phyloP scores from a whole-genome alignment of 1,140 invertebrate genomes.

The Eumaeus atala region DNA sequence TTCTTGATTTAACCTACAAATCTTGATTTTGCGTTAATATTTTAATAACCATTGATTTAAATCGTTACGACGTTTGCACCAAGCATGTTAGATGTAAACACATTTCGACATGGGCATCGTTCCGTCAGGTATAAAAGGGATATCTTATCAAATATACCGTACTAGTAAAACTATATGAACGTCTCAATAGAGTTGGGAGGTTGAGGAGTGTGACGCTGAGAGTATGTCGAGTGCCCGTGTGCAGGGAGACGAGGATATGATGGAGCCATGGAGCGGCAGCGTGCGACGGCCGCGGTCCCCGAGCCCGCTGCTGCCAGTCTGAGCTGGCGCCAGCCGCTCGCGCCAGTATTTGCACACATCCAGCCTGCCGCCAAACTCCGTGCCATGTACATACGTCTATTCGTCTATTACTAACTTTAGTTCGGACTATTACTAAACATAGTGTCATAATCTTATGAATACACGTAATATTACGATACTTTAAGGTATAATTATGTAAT shows the following conservation, averaged over 20 bases:
- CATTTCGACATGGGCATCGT: background rate
- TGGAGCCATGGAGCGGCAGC: constrained; percentile 55
- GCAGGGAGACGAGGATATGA: constrained; percentile 73
- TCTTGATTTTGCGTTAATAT: no score
- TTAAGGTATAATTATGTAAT: constrained; percentile 1
- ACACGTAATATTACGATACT: background rate
- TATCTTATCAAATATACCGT: constrained; percentile 2
- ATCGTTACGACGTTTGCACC: constrained; percentile 1
- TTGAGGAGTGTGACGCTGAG: constrained; percentile 69
- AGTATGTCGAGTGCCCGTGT: constrained; percentile 72
- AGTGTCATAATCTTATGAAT: background rate
- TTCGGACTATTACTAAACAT: constrained; percentile 8
- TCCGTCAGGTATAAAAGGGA: constrained; percentile 9
- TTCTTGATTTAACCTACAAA: no score
- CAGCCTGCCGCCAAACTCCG: constrained; percentile 27
- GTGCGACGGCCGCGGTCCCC: constrained; percentile 56
- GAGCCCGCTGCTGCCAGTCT: constrained; percentile 59
- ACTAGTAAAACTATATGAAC: constrained; percentile 52
- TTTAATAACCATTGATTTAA: background rate
- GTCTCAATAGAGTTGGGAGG: constrained; percentile 71
- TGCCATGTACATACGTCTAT: constrained; percentile 25
- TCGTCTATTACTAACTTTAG: constrained; percentile 15
- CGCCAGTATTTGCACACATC: constrained; percentile 32
- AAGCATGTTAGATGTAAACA: background rate
- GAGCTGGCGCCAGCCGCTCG: constrained; percentile 24